Evolutionary conservation across 2,113 vertebrate genomes (phyloP).

Genomic region (Paratilapia polleni): DNA sequence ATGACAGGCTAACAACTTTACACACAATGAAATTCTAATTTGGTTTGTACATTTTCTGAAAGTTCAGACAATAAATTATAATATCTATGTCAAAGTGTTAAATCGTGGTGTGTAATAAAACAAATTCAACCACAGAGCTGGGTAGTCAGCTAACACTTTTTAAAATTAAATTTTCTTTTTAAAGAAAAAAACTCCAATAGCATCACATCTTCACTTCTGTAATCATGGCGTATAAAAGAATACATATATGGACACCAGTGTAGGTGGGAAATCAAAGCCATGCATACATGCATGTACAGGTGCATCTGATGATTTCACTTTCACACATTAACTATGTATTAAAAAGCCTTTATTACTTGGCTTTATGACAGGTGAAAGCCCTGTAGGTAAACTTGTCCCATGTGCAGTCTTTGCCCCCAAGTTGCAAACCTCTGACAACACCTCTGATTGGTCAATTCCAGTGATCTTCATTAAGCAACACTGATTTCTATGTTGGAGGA

Average conservation of each 20-base stretch:
- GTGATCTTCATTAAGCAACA: background rate
- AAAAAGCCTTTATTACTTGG: background rate
- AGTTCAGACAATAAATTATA: too few species aligned
- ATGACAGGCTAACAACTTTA: too few species aligned
- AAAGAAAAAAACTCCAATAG: too few species aligned
- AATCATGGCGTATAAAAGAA: background rate
- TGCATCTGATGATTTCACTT: background rate
- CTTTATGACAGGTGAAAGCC: background rate
- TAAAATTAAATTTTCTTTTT: too few species aligned
- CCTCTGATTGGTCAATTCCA: background rate
- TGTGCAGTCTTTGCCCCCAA: background rate
- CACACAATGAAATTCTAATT: too few species aligned
- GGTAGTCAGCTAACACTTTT: too few species aligned
- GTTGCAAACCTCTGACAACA: background rate
- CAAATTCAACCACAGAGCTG: too few species aligned
- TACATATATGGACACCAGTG: background rate
- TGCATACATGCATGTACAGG: background rate
- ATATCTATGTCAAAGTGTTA: too few species aligned
- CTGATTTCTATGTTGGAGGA: background rate
- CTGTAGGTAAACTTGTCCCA: background rate
- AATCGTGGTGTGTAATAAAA: too few species aligned
- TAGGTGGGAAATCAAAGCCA: background rate
- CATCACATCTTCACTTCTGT: background rate
- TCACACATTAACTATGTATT: background rate
- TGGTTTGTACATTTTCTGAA: too few species aligned